A percentile compares a stretch with the other conserved stretches of the same genome.
Evolutionary conservation across 2,797 vertebrate genomes (phyloP).

Genomic region (Denticeps clupeoides): DNA sequence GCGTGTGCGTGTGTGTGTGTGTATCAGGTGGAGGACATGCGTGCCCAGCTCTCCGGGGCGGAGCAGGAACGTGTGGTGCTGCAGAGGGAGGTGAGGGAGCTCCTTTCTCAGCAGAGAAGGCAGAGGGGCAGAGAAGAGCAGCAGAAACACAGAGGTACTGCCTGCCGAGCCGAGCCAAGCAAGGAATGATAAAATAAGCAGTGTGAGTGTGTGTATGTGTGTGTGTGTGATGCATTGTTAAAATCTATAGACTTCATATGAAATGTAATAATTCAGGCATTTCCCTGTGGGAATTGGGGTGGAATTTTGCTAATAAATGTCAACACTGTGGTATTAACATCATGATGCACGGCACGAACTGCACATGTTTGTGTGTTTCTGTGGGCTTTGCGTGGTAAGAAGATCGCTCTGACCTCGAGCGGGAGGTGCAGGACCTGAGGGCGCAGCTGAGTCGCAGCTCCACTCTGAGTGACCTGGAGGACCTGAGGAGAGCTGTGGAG

Average conservation of each 20-base stretch:
- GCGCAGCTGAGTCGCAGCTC: conserved; percentile 58
- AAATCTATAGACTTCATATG: too few relatives aligned
- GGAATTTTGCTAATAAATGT: too few relatives aligned
- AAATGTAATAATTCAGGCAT: too few relatives aligned
- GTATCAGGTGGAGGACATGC: conserved; percentile 75
- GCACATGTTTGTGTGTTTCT: neutral
- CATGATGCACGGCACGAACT: too few relatives aligned
- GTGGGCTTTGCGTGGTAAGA: neutral
- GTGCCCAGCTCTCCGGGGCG: conserved; percentile 62
- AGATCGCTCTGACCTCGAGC: conserved; percentile 58
- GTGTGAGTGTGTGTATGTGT: neutral
- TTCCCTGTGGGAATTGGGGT: too few relatives aligned
- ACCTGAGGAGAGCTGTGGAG: conserved; percentile 66
- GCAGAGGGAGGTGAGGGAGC: conserved; percentile 57
- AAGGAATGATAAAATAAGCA: too few relatives aligned
- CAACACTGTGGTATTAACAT: too few relatives aligned
- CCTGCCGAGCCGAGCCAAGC: too few relatives aligned
- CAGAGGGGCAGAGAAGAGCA: neutral
- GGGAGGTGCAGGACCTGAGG: conserved; percentile 67
- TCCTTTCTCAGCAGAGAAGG: conserved; percentile 35
- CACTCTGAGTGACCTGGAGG: conserved; percentile 65
- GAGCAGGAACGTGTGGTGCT: conserved; percentile 63
- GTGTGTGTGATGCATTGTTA: too few relatives aligned
- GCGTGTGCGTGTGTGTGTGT: neutral
- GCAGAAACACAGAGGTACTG: neutral